These are phyloP conservation scores for Polypedilum pembai DNA, from an alignment of 1,140 invertebrate genomes.

Conservation along the genomic window DNA sequence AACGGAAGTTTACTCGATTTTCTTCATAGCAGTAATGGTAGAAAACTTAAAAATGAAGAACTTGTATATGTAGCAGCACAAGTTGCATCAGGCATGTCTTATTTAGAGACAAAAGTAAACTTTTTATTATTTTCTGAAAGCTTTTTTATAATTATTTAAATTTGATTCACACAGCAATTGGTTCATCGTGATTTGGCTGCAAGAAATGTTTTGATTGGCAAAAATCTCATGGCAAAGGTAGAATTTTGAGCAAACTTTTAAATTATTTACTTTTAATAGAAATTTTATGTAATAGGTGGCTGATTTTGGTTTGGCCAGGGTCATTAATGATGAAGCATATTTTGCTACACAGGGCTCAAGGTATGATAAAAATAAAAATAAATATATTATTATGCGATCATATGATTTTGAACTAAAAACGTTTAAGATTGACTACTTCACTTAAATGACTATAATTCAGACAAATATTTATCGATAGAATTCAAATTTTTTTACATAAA, in stretches of 20 bases:
- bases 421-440: too few species aligned
- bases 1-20: conserved; percentile 88
- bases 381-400: too few species aligned
- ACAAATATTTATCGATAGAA: too few species aligned
- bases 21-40: conserved; percentile 77
- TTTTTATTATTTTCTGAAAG: too few species aligned
- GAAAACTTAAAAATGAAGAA: conserved; percentile 77
- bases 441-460: too few species aligned
- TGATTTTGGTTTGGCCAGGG: conserved; percentile 91
- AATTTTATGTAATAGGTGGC: conserved; percentile 26
- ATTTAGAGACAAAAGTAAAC: conserved; percentile 75
- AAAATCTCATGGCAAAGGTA: conserved; percentile 87
- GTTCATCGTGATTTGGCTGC: conserved; percentile 56
- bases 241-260: conserved; percentile 50
- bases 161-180: conserved; percentile 48
- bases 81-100: conserved; percentile 91
- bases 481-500: background rate
- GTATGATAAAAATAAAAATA: too few species aligned
- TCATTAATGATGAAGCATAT: conserved; percentile 96
- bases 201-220: conserved; percentile 87
- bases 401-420: too few species aligned
- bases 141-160: too few species aligned
- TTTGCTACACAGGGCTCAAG: conserved; percentile 85
- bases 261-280: background rate
- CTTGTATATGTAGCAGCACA: conserved; percentile 93